Evolutionary conservation across 2,113 vertebrate genomes (phyloP).

Genomic region (Lepus europaeus): DNA sequence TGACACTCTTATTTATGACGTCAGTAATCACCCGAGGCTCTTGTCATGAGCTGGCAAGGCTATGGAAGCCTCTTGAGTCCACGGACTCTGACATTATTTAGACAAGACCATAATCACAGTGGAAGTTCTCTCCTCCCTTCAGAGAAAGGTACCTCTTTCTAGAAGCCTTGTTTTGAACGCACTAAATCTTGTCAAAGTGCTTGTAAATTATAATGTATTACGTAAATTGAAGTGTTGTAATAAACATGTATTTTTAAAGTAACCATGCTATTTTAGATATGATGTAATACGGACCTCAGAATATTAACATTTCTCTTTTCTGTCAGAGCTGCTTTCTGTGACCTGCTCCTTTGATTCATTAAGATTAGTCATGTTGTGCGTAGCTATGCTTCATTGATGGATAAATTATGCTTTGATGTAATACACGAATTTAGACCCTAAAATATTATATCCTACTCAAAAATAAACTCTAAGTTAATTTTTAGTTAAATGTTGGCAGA

Average conservation of each 20-base stretch:
- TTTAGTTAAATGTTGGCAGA: background rate
- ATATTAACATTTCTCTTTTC: background rate
- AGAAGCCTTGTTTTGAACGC: background rate
- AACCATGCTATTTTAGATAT: background rate
- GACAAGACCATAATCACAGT: too few relatives aligned
- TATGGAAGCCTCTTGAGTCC: too few relatives aligned
- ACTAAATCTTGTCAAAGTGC: background rate
- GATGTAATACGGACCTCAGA: background rate
- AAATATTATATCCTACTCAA: background rate
- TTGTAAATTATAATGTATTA: background rate
- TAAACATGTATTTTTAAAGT: background rate
- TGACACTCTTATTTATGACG: too few relatives aligned
- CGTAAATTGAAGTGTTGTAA: background rate
- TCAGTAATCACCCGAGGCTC: too few relatives aligned
- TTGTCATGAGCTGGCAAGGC: too few relatives aligned
- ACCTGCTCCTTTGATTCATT: background rate
- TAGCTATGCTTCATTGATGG: background rate
- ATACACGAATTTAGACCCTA: background rate
- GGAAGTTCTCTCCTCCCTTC: too few relatives aligned
- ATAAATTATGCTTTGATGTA: background rate
- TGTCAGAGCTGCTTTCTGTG: background rate
- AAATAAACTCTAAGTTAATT: background rate
- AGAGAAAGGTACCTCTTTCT: too few relatives aligned
- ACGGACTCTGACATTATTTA: too few relatives aligned
- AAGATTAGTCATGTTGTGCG: background rate